Evolutionary conservation across 2,113 vertebrate genomes (phyloP).

Genomic region (Bubo scandiacus): DNA sequence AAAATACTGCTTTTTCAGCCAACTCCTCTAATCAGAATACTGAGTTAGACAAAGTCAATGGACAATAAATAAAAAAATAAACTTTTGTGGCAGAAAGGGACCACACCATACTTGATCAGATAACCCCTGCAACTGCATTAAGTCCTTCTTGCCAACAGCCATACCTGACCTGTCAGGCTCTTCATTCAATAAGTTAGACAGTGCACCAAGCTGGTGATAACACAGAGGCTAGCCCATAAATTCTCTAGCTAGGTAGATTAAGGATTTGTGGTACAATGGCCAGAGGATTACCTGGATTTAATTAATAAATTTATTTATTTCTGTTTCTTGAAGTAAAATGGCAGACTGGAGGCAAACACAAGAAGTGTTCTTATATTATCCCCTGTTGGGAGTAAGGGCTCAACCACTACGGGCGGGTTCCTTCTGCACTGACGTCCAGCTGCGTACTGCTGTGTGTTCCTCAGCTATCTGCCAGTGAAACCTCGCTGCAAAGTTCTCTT

Average conservation of each 20-base stretch:
- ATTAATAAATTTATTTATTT: background rate
- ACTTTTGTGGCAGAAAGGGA: background rate
- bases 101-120: background rate
- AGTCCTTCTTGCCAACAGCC: background rate
- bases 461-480: background rate
- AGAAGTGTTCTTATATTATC: background rate
- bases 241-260: background rate
- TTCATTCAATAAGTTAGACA: background rate
- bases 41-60: background rate
- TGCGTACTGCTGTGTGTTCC: background rate
- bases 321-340: background rate
- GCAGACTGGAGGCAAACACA: background rate
- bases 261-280: background rate
- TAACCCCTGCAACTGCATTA: background rate
- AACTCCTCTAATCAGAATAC: background rate
- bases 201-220: background rate
- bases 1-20: background rate
- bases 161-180: background rate
- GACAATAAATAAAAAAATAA: background rate
- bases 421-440: background rate
- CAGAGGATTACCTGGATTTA: background rate
- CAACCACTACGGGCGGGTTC: rapidly evolving
- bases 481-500: background rate
- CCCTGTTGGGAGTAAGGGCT: rapidly evolving
- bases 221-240: background rate